Conservation (phyloP, 2,888 invertebrate species). For the Copidosoma aretas region DNA sequence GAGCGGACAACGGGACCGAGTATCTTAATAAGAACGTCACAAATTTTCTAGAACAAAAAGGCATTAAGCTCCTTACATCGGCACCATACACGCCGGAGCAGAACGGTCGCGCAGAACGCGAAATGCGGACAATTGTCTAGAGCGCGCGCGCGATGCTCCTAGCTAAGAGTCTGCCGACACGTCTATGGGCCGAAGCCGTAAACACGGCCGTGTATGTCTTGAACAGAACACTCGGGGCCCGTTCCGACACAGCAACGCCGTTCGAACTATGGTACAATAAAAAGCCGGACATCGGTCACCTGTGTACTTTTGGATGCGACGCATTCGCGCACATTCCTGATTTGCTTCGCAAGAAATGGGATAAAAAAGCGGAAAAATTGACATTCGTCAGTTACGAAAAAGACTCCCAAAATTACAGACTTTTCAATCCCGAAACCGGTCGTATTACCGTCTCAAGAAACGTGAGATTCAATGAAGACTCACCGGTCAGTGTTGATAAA, state of each 20-base stretch:
- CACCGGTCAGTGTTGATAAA: too few species aligned
- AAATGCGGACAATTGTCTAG: slow-evolving; percentile 44
- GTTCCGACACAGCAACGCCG: slow-evolving; percentile 37
- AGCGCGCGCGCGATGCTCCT: slow-evolving; percentile 42
- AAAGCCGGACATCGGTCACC: slow-evolving; percentile 39
- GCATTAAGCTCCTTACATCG: slow-evolving; percentile 45
- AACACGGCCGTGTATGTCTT: slow-evolving; percentile 41
- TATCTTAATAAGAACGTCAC: slow-evolving; percentile 43
- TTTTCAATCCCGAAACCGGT: slow-evolving; percentile 30
- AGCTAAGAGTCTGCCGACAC: slow-evolving; percentile 38
- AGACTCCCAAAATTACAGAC: slow-evolving; percentile 40
- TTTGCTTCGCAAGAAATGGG: slow-evolving; percentile 33
- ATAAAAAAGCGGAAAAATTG: slow-evolving; percentile 34
- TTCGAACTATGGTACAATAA: slow-evolving; percentile 40
- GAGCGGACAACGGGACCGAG: slow-evolving; percentile 46
- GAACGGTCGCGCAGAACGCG: slow-evolving; percentile 45
- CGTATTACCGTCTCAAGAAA: slow-evolving; percentile 39
- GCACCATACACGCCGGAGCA: slow-evolving; percentile 43
- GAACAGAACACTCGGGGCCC: slow-evolving; percentile 38
- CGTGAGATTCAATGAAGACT: slow-evolving; percentile 10
- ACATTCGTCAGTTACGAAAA: slow-evolving; percentile 33
- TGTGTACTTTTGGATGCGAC: slow-evolving; percentile 42
- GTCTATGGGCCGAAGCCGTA: slow-evolving; percentile 46
- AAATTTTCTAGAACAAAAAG: slow-evolving; percentile 42
- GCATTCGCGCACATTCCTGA: slow-evolving; percentile 40